These are phyloP conservation scores for Heliconius erato DNA, from an alignment of 2,888 invertebrate species.

Conservation along the genomic window DNA sequence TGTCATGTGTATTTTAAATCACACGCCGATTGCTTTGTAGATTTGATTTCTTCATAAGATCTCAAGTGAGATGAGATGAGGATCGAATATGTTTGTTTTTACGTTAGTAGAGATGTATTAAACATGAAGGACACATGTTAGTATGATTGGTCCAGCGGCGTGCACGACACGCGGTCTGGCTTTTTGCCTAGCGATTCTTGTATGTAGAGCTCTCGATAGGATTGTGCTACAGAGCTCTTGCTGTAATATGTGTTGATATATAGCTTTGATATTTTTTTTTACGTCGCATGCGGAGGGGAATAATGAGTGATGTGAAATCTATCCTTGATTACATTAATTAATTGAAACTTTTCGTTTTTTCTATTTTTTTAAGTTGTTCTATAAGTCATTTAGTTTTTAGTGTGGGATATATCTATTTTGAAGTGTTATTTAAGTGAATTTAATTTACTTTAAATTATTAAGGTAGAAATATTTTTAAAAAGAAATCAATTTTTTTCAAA, in stretches of 20 bases:
- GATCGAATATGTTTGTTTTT: conserved; percentile 33
- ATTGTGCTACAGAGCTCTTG: background rate
- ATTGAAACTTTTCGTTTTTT: no score
- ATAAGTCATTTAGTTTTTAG: no score
- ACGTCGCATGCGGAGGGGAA: no score
- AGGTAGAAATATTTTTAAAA: no score
- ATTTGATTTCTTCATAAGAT: conserved; percentile 34
- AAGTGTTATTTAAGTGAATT: no score
- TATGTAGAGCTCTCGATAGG: background rate
- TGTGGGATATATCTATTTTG: no score
- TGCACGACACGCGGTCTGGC: conserved; percentile 46
- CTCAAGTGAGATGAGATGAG: conserved; percentile 36
- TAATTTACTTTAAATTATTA: no score
- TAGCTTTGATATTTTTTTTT: background rate
- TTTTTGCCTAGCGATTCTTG: conserved; percentile 35
- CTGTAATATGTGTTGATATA: background rate
- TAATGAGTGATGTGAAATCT: no score
- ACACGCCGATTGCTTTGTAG: conserved; percentile 15
- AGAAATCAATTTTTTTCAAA: no score
- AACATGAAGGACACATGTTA: conserved; percentile 45
- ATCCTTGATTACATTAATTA: no score
- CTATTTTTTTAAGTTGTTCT: no score
- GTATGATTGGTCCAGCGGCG: conserved; percentile 44
- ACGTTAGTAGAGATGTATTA: conserved; percentile 41
- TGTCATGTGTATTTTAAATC: conserved; percentile 10